Percentiles rank a stretch among this genome's conserved stretches.
Evolutionary conservation across 2,113 vertebrate species (phyloP).

Genomic region (Taurulus bubalis): DNA sequence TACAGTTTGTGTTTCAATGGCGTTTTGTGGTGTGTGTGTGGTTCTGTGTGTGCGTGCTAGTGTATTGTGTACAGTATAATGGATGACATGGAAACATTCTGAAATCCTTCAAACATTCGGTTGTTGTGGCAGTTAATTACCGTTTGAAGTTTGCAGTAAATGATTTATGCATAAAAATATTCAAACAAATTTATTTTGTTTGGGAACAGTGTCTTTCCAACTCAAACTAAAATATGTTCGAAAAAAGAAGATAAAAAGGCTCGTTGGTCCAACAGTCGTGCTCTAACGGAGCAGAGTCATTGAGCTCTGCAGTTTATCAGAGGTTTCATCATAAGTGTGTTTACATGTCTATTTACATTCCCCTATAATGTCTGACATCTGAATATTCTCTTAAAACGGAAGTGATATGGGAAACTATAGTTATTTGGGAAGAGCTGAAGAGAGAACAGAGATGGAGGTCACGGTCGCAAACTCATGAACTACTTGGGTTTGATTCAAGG

Average conservation of each 20-base stretch:
- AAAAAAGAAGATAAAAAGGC: neutral
- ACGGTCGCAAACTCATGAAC: neutral
- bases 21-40: constrained; percentile 33
- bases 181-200: constrained; percentile 76
- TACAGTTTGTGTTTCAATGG: constrained; percentile 44
- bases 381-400: constrained; percentile 50
- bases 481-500: neutral
- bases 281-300: constrained; percentile 26
- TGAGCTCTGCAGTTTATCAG: constrained; percentile 33
- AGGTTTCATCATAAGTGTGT: constrained; percentile 45
- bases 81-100: constrained; percentile 71
- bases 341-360: constrained; percentile 72
- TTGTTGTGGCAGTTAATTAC: constrained; percentile 69
- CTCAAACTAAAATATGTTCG: constrained; percentile 35
- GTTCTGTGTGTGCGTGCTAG: constrained; percentile 25
- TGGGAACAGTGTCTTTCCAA: constrained; percentile 68
- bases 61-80: constrained; percentile 64
- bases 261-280: constrained; percentile 42
- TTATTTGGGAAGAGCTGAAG: neutral
- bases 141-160: constrained; percentile 73
- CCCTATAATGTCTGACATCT: constrained; percentile 62
- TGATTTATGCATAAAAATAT: constrained; percentile 74
- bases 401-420: constrained; percentile 38
- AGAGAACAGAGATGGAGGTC: neutral
- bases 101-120: constrained; percentile 72